Percentiles rank a stretch among this genome's conserved stretches.
Conservation (phyloP, 2,888 invertebrate genomes). For the Sycophila texana region DNA sequence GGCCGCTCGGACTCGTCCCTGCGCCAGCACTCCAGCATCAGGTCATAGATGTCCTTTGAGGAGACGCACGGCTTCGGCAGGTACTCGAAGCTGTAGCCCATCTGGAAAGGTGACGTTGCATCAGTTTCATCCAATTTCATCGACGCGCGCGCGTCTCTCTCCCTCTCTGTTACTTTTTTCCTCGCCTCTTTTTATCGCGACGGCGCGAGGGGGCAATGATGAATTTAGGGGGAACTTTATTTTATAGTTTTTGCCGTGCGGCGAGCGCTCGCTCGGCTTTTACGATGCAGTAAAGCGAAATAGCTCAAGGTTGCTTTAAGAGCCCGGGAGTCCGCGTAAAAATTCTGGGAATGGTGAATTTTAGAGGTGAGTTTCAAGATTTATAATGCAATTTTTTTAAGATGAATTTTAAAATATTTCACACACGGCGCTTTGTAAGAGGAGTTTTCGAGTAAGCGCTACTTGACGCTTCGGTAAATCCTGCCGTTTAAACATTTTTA, state of each 20-base stretch:
- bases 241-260: neutral
- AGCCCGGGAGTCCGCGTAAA: neutral
- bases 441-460: too few species aligned
- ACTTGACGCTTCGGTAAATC: too few species aligned
- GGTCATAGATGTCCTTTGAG: conserved; percentile 89
- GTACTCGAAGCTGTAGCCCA: conserved; percentile 75
- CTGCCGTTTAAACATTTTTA: too few species aligned
- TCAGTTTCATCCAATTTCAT: neutral
- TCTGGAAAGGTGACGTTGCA: conserved; percentile 58
- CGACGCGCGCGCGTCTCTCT: too few species aligned
- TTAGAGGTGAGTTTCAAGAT: neutral
- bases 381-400: too few species aligned
- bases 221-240: conserved; percentile 15
- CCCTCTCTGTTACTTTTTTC: too few species aligned
- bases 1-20: conserved; percentile 86
- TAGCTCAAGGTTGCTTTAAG: neutral
- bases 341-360: conserved; percentile 2
- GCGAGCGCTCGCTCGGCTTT: neutral
- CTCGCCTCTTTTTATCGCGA: too few species aligned
- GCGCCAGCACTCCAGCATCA: conserved; percentile 92
- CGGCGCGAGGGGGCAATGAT: neutral
- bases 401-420: too few species aligned
- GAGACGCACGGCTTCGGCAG: conserved; percentile 83
- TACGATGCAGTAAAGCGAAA: conserved; percentile 13
- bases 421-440: too few species aligned